Base-by-base conservation (phyloP, 2,888 invertebrate species). In the Melikaiella ostensackeni region DNA sequence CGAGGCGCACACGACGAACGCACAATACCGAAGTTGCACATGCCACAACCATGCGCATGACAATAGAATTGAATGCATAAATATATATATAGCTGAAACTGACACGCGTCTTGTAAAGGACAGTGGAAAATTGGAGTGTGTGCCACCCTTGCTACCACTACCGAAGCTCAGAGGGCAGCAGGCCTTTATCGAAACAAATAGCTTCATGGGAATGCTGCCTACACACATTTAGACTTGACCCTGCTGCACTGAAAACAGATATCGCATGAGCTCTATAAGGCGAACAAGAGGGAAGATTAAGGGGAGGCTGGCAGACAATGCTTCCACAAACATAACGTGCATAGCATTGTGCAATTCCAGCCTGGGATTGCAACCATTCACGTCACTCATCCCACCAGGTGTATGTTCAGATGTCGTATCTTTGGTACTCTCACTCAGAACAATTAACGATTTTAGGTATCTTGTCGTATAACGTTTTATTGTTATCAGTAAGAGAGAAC, bases 271-370 rank as follows among this genome's bases (percentile, higher is more conserved):
- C 50, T 64, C 38, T 61, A 57, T 78, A 79, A 76, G 77, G 79
- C 74, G 75, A 77, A 63, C 61, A 46, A 77, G 59, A 73, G 50
- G 46, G 50, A 61, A 61, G 78, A 61, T 24, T 77, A 80, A 81
- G 82, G 79, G 64, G 76, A 81, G 42, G 42, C 42, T 64, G 24
- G 24, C 24, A 24, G 64, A 84, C 84, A 84, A 84, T 85, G 80
- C 82, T 77, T 75, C 30, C 73, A 73, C 84, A 82, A 83, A 86
- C 86, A 86, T 85, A 86, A 87, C 85, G 85, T 80, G 84, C 83
- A 83, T 84, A 83, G 79, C 82, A 85, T 83, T 84, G 85, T 84
- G 79, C 84, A 87, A 87, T 87, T 84, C 83, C 81, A 79, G 74
- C 77, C 79, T 63, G 8, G 21, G 42, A 64, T 64, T 64, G 38